These are phyloP conservation scores for Rhyacophila evoluta DNA, from an alignment of 2,888 invertebrate genomes.

Conservation along the genomic window DNA sequence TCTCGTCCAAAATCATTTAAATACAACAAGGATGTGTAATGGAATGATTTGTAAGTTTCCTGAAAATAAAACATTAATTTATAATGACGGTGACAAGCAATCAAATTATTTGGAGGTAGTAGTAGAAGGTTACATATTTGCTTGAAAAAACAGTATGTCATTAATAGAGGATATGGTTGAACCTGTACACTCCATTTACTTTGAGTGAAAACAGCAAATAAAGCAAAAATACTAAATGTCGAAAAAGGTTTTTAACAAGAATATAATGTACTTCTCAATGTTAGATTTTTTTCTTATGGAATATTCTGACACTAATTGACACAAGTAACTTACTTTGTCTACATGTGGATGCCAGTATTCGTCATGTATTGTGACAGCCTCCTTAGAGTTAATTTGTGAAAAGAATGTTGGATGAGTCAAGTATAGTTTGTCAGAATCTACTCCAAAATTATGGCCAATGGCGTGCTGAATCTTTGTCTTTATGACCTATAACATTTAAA, in stretches of 20 bases:
- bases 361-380: constrained; percentile 82
- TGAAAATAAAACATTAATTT: constrained; percentile 61
- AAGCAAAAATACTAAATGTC: no score
- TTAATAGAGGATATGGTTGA: no score
- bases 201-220: no score
- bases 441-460: constrained; percentile 81
- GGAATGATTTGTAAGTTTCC: constrained; percentile 89
- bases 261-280: no score
- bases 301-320: no score
- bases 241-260: no score
- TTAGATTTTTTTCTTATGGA: no score
- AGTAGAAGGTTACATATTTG: no score
- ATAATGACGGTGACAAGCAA: neutral
- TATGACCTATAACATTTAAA: constrained; percentile 67
- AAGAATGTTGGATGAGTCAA: constrained; percentile 92
- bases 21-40: constrained; percentile 88
- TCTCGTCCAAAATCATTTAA: constrained; percentile 80
- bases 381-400: constrained; percentile 78
- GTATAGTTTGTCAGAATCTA: constrained; percentile 75
- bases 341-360: constrained; percentile 93
- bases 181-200: no score
- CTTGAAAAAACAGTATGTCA: no score
- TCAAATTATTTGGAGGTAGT: no score
- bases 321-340: constrained; percentile 84
- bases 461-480: constrained; percentile 83